Conservation (phyloP, 2,113 vertebrate species). For the Seriola aureovittata region DNA sequence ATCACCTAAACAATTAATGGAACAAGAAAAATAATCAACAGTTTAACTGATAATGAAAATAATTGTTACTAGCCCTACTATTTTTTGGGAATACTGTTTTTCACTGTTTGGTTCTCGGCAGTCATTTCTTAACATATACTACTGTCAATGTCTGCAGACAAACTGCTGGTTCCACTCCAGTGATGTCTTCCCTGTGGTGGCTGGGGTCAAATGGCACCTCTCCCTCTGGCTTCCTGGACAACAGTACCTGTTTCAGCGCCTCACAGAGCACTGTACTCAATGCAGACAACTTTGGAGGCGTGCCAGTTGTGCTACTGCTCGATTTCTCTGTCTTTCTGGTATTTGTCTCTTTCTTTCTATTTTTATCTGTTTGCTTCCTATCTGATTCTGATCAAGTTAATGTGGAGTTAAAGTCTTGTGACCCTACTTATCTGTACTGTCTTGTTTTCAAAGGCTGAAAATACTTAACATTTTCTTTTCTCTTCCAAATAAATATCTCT, state of each 20-base stretch:
- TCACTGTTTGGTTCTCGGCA: background rate
- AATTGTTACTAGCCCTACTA: background rate
- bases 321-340: slow-evolving; percentile 90
- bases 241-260: slow-evolving; percentile 87
- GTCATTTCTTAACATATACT: background rate
- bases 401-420: background rate
- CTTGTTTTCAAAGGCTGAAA: background rate
- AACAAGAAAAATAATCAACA: background rate
- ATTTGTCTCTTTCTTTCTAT: background rate
- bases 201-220: slow-evolving; percentile 27
- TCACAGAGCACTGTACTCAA: slow-evolving; percentile 89
- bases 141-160: slow-evolving; percentile 35
- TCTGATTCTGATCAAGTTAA: background rate
- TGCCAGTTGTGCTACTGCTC: slow-evolving; percentile 91
- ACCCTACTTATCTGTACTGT: background rate
- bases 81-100: background rate
- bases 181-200: slow-evolving; percentile 71
- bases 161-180: slow-evolving; percentile 19
- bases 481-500: background rate
- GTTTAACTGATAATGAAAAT: background rate
- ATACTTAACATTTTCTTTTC: background rate
- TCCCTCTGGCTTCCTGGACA: slow-evolving; percentile 47
- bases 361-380: background rate
- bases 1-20: background rate
- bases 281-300: slow-evolving; percentile 90